A percentile compares a stretch with the other conserved stretches of the same genome.
These are phyloP conservation scores for Ichneumoninae sp. DNA, from an alignment of 2,888 invertebrate species.

Conservation along the genomic window DNA sequence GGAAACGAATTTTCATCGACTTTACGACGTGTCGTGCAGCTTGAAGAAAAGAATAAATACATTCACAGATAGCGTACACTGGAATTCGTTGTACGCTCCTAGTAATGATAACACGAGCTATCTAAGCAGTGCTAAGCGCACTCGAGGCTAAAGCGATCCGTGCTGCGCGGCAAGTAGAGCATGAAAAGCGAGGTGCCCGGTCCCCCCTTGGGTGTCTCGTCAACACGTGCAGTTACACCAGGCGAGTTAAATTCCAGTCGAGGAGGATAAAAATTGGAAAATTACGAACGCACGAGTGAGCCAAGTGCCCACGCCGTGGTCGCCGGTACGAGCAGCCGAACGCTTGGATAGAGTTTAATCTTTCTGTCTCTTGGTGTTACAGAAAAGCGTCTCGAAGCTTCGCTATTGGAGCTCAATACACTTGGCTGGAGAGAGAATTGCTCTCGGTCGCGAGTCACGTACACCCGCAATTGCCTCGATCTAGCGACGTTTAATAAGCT, in stretches of 20 bases:
- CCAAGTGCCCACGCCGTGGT: constrained; percentile 39
- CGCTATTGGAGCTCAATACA: constrained; percentile 14
- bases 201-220: constrained; percentile 59
- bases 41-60: not conserved
- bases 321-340: constrained; percentile 7
- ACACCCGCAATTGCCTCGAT: constrained; percentile 42
- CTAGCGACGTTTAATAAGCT: constrained; percentile 62
- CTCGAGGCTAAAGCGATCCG: constrained; percentile 67
- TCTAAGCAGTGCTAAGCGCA: constrained; percentile 61
- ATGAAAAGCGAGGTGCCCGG: constrained; percentile 74
- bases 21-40: not conserved
- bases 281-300: constrained; percentile 33
- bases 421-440: constrained; percentile 13
- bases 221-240: constrained; percentile 68
- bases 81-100: constrained; percentile 46
- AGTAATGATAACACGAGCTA: constrained; percentile 33
- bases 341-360: constrained; percentile 44
- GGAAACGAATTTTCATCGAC: not conserved
- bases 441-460: constrained; percentile 43
- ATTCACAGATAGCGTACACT: constrained; percentile 27
- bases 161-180: constrained; percentile 76
- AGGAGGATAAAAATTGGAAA: constrained; percentile 27
- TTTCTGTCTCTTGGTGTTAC: constrained; percentile 31
- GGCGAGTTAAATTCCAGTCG: constrained; percentile 47
- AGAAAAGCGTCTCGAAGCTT: constrained; percentile 37